phyloP scores from a whole-genome alignment of 2,888 invertebrate species.

The Lampropteryx suffumata region DNA sequence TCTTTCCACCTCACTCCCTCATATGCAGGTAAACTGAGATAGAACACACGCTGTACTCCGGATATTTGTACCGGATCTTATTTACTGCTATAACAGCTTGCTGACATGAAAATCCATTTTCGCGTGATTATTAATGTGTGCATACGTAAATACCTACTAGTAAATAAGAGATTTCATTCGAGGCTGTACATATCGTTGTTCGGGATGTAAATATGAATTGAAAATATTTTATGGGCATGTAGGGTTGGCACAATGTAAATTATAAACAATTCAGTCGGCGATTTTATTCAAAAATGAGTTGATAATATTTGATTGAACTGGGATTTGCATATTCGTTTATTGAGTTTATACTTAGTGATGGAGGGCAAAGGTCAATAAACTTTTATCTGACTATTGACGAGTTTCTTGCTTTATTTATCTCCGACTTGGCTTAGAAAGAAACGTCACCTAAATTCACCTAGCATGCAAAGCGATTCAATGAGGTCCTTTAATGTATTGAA shows the following conservation, averaged over 20 bases:
- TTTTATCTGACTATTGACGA: too few relatives aligned
- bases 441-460: too few relatives aligned
- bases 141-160: slow-evolving; percentile 23
- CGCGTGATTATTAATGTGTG: slow-evolving; percentile 62
- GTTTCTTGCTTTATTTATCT: too few relatives aligned
- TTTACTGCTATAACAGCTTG: slow-evolving; percentile 67
- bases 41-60: slow-evolving; percentile 38
- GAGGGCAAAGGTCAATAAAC: too few relatives aligned
- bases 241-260: too few relatives aligned
- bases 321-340: too few relatives aligned
- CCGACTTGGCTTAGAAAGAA: too few relatives aligned
- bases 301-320: too few relatives aligned
- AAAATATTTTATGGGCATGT: slow-evolving; percentile 3
- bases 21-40: slow-evolving; percentile 40
- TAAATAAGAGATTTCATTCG: slow-evolving; percentile 11
- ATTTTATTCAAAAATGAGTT: background rate
- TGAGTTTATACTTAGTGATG: too few relatives aligned
- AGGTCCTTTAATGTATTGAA: too few relatives aligned
- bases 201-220: background rate
- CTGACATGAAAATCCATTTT: slow-evolving; percentile 63
- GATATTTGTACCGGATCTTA: slow-evolving; percentile 74
- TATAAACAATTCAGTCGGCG: background rate
- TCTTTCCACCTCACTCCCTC: slow-evolving; percentile 38
- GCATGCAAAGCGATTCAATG: too few relatives aligned
- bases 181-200: background rate